phyloP scores from a whole-genome alignment of 2,888 invertebrate genomes.

The Ganaspis brasiliensis region DNA sequence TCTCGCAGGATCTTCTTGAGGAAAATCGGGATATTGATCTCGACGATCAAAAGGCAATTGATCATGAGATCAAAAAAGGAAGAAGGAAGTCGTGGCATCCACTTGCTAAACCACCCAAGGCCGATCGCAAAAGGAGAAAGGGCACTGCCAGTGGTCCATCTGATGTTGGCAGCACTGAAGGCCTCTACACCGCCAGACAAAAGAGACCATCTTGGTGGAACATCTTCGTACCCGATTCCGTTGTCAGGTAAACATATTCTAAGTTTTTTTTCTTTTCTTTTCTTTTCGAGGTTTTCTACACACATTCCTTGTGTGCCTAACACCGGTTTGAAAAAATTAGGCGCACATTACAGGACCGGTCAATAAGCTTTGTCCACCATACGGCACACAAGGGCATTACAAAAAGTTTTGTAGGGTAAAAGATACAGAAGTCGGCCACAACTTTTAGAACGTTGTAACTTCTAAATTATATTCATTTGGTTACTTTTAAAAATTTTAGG shows the following conservation, averaged over 20 bases:
- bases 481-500: too few species aligned
- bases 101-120: conserved; percentile 71
- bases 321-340: too few species aligned
- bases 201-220: conserved; percentile 95
- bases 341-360: too few species aligned
- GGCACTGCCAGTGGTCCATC: conserved; percentile 79
- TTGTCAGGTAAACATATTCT: conserved; percentile 73
- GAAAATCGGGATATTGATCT: conserved; percentile 47
- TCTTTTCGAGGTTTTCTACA: neutral
- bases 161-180: conserved; percentile 80
- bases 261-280: neutral
- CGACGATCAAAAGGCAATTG: conserved; percentile 48
- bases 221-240: conserved; percentile 88
- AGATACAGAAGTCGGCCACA: too few species aligned
- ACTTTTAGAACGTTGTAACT: too few species aligned
- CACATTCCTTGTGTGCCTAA: neutral
- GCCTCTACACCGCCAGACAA: conserved; percentile 82
- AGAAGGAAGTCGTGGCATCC: conserved; percentile 85
- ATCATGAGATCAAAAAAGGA: conserved; percentile 81
- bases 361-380: too few species aligned
- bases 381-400: too few species aligned
- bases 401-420: too few species aligned
- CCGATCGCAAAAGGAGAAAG: conserved; percentile 82
- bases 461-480: too few species aligned
- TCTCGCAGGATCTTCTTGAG: conserved; percentile 73